Percentiles rank a stretch among this genome's conserved stretches.
These are phyloP conservation scores for Spinus pinus DNA, from an alignment of 2,797 vertebrate species.

Conservation along the genomic window DNA sequence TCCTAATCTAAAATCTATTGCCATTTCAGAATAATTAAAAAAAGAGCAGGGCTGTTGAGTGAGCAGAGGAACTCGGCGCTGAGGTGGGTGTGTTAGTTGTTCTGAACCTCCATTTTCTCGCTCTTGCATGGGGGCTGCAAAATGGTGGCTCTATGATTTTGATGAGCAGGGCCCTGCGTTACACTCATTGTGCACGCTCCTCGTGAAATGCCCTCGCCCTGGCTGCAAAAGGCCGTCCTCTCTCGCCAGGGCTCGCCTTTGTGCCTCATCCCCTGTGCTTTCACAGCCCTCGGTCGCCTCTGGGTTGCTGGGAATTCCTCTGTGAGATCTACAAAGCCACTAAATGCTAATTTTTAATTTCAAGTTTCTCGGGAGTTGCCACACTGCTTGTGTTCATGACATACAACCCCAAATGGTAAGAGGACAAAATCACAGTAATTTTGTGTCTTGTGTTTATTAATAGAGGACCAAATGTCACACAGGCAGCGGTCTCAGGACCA, in stretches of 20 bases:
- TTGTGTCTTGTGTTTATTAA: constrained; percentile 28
- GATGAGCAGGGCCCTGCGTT: constrained; percentile 6
- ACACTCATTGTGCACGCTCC: background rate
- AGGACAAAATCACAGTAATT: constrained; percentile 27
- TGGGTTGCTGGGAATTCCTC: constrained; percentile 26
- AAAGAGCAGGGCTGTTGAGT: constrained; percentile 15
- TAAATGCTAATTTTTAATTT: constrained; percentile 1
- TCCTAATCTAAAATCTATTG: constrained; percentile 61
- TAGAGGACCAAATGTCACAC: background rate
- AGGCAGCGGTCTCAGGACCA: constrained; percentile 32
- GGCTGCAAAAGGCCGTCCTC: background rate
- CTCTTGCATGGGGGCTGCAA: constrained; percentile 50
- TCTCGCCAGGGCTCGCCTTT: background rate
- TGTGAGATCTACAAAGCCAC: background rate
- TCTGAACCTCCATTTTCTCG: constrained; percentile 73
- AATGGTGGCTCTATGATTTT: constrained; percentile 71
- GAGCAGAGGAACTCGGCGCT: background rate
- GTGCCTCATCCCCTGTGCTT: background rate
- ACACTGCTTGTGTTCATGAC: background rate
- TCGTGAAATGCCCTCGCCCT: background rate
- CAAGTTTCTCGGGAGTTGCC: constrained; percentile 25
- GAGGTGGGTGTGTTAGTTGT: background rate
- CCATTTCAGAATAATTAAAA: constrained; percentile 36
- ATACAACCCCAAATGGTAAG: background rate
- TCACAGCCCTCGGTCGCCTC: background rate